These are phyloP conservation scores for Oscheius sp. DNA, from an alignment of 1,140 invertebrate genomes.

Conservation along the genomic window DNA sequence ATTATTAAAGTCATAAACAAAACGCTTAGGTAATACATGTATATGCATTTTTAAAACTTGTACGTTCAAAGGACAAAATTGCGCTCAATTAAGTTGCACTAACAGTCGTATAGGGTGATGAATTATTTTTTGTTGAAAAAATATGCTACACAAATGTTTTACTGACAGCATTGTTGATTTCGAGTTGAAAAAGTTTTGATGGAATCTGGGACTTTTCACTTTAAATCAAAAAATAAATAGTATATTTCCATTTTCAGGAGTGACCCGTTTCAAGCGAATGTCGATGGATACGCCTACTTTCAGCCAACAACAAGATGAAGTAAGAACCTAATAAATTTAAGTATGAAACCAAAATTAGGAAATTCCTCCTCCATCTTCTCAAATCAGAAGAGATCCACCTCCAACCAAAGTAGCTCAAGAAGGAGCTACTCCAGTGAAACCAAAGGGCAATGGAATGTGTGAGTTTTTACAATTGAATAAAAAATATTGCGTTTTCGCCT, in stretches of 20 bases:
- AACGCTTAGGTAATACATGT: too few relatives aligned
- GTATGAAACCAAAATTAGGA: neutral
- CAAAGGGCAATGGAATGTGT: slow-evolving; percentile 42
- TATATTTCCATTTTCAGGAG: neutral
- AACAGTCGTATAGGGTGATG: too few relatives aligned
- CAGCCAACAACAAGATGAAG: neutral
- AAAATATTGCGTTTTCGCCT: too few relatives aligned
- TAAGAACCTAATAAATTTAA: neutral
- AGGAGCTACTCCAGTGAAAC: slow-evolving; percentile 32
- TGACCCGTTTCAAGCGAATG: slow-evolving; percentile 1
- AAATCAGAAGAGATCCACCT: slow-evolving; percentile 22
- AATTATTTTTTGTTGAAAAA: too few relatives aligned
- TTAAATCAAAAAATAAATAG: too few relatives aligned
- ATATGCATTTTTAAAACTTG: too few relatives aligned
- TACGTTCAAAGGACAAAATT: too few relatives aligned
- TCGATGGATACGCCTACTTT: neutral
- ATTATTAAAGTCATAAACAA: too few relatives aligned
- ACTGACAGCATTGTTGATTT: too few relatives aligned
- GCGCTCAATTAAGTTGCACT: too few relatives aligned
- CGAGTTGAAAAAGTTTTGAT: too few relatives aligned
- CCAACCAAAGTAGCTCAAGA: slow-evolving; percentile 5
- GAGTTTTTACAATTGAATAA: slow-evolving; percentile 11
- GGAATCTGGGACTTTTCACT: neutral
- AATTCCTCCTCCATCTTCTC: slow-evolving; percentile 8
- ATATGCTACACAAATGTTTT: too few relatives aligned